Base-by-base conservation (phyloP, 1,140 invertebrate genomes). In the Aphis gossypii region DNA sequence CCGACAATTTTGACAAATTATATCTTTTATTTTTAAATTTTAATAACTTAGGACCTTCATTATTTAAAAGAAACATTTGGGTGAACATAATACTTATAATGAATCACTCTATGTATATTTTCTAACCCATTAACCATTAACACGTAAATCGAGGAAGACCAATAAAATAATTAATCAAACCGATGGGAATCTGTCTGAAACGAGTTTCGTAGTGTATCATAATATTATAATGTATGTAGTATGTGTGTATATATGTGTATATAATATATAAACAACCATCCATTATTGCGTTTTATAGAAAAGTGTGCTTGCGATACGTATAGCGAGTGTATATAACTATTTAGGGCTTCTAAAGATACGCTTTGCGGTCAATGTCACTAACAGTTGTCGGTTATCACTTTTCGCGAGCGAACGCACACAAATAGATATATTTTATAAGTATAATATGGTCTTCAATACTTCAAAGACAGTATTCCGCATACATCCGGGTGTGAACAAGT, bases 111-210 rank as follows among this genome's bases (percentile, higher is more conserved):
- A 51, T 18, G 30, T 25, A 35, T 48, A 9, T 14, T 1, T 87
- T 18, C 0, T 35, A 6, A 35, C 35, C 5, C 46, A 21, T 54
- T 35, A 20, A 9, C n/a, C 60, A n/a, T 76, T 88, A 56, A 21
- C 48, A 89, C 35, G 8, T n/a, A 20, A n/a, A n/a, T 88, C 44
- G 18, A 89, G 3, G 21, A 89, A 89, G n/a, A 89, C 48, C 56
- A 56, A 89, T 89, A 51, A 35, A 89, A 89, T 56, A 56, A 89
- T 89, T 89, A 89, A 89, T 89, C 88, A 89, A 89, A 56, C 88
- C 88, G 21, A 89, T 54, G 35, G 38, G 51, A 35, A 89, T 89
- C 48, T 56, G 51, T 89, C 38, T 89, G 25, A 89, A 89, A 89
- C 88, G 38, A 89, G 88, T 89, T 89, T 89, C 48, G 35, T 21